Evolutionary conservation across 2,113 vertebrate genomes (phyloP).

Genomic region (Panurus biarmicus): DNA sequence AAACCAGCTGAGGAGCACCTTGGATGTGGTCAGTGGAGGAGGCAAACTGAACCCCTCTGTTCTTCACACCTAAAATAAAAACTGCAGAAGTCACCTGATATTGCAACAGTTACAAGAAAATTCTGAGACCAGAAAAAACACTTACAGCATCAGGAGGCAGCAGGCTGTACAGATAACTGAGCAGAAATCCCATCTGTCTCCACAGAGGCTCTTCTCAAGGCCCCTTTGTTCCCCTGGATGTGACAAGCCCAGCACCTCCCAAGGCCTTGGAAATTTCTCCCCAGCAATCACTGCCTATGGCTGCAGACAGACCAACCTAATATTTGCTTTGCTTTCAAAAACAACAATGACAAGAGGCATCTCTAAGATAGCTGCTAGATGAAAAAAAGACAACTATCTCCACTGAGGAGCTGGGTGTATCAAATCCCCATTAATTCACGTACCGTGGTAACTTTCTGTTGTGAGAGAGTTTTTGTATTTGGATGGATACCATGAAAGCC

Average conservation of each 20-base stretch:
- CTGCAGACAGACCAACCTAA: background rate
- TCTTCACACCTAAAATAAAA: background rate
- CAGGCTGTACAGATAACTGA: background rate
- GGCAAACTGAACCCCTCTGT: background rate
- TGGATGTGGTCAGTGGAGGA: background rate
- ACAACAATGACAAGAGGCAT: background rate
- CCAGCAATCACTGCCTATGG: background rate
- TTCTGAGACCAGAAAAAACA: background rate
- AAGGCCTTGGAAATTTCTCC: background rate
- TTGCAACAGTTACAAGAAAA: background rate
- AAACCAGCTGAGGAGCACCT: background rate
- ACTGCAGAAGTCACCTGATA: background rate
- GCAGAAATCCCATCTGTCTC: background rate
- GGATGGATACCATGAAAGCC: background rate
- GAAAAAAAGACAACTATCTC: background rate
- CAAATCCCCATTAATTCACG: background rate
- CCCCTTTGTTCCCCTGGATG: background rate
- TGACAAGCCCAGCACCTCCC: background rate
- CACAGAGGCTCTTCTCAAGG: background rate
- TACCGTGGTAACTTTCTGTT: background rate
- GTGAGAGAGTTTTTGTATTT: accelerated
- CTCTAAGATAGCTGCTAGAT: background rate
- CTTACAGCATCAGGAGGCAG: background rate
- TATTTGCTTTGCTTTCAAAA: background rate
- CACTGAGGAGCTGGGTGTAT: background rate